Percentiles rank a stretch among this genome's conserved stretches.
phyloP scores from a whole-genome alignment of 2,797 vertebrate species.

The Rhinatrema bivittatum region DNA sequence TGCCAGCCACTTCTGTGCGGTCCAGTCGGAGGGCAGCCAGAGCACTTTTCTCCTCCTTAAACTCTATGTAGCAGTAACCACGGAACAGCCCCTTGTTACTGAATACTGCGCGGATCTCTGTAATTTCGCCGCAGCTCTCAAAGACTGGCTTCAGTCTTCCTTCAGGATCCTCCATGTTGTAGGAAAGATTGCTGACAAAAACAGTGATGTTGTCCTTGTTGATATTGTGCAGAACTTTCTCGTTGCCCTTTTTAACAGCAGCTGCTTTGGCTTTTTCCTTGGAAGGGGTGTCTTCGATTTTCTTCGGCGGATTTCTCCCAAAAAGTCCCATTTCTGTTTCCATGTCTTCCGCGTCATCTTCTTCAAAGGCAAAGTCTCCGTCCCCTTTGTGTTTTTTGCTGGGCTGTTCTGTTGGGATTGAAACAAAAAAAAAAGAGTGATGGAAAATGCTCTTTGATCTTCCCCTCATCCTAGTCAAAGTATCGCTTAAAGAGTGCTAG shows the following conservation, averaged over 20 bases:
- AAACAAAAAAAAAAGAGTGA: neutral
- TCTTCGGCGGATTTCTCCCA: slow-evolving; percentile 41
- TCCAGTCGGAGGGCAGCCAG: slow-evolving; percentile 76
- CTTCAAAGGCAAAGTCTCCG: slow-evolving; percentile 22
- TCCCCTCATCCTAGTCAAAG: too few relatives aligned
- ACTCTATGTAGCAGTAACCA: slow-evolving; percentile 89
- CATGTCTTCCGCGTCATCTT: slow-evolving; percentile 49
- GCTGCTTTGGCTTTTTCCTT: slow-evolving; percentile 51
- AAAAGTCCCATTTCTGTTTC: slow-evolving; percentile 60
- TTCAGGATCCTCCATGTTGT: slow-evolving; percentile 76
- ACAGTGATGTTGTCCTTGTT: slow-evolving; percentile 76
- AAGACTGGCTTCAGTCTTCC: slow-evolving; percentile 69
- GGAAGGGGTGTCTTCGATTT: slow-evolving; percentile 14
- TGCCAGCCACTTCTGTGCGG: slow-evolving; percentile 70
- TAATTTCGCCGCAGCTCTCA: slow-evolving; percentile 70
- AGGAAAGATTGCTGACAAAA: slow-evolving; percentile 91
- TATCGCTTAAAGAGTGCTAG: too few relatives aligned
- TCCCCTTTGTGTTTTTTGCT: slow-evolving; percentile 67
- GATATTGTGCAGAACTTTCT: slow-evolving; percentile 60
- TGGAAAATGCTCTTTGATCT: too few relatives aligned
- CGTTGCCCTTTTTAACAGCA: slow-evolving; percentile 37
- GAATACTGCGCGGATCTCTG: slow-evolving; percentile 72
- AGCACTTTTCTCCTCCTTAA: slow-evolving; percentile 62
- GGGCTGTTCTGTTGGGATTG: slow-evolving; percentile 53
- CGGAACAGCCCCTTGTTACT: slow-evolving; percentile 75